These are phyloP conservation scores for Henricia sp. DNA, from an alignment of 53 echinoderm and acorn worm genomes.

Conservation along the genomic window DNA sequence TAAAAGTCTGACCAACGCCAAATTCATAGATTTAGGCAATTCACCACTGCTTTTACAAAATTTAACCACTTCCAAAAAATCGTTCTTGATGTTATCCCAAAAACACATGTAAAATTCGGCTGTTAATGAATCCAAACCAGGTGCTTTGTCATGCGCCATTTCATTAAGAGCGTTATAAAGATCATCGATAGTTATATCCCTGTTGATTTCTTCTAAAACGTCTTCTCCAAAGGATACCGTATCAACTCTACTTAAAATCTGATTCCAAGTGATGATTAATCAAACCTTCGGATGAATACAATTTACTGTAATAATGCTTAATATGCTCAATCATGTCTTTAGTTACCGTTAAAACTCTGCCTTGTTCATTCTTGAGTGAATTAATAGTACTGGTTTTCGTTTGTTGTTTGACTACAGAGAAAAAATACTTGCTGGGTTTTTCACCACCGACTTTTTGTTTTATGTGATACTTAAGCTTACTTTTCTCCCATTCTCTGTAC, in stretches of 20 bases:
- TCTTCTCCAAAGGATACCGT: too few relatives aligned
- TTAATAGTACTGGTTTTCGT: not conserved
- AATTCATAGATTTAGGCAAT: not conserved
- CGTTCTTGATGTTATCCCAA: conserved; percentile 1
- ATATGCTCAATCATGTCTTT: not conserved
- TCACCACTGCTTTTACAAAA: not conserved
- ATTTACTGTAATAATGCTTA: not conserved
- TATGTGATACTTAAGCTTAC: not conserved
- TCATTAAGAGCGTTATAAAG: not conserved
- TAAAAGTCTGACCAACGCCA: not conserved
- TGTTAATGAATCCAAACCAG: not conserved
- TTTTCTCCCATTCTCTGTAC: not conserved
- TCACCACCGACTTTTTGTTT: too few relatives aligned
- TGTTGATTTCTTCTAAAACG: too few relatives aligned
- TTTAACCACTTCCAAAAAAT: conserved; percentile 2
- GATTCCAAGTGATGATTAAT: too few relatives aligned
- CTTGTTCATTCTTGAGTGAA: not conserved
- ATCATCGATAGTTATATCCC: too few relatives aligned
- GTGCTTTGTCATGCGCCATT: not conserved
- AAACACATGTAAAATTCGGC: conserved; percentile 7
- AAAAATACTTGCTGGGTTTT: too few relatives aligned
- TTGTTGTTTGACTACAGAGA: not conserved
- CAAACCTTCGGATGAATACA: not conserved
- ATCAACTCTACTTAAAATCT: too few relatives aligned
- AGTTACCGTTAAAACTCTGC: not conserved